Percentiles rank a stretch among this genome's conserved stretches.
These are phyloP conservation scores for Labeo rohita DNA, from an alignment of 2,113 vertebrate genomes.

Conservation along the genomic window DNA sequence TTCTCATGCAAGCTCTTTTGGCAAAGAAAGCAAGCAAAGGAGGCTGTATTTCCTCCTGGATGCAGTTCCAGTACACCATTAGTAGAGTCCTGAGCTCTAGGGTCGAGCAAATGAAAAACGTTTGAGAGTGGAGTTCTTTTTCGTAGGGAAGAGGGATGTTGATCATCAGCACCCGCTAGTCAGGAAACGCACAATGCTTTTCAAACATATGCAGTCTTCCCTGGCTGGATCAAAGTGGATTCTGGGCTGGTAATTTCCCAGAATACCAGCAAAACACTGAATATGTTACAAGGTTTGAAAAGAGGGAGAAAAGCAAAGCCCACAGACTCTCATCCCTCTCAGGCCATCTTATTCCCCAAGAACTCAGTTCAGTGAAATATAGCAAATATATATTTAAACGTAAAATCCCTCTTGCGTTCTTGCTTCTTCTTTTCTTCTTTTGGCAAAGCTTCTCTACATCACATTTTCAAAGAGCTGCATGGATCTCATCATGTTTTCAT, in stretches of 20 bases:
- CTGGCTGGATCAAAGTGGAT: constrained; percentile 3
- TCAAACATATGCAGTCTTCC: not conserved
- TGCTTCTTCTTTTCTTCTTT: not conserved
- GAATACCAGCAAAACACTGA: constrained; percentile 14
- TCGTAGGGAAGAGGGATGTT: not conserved
- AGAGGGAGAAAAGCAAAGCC: not conserved
- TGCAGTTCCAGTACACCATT: constrained; percentile 56
- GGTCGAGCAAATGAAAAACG: constrained; percentile 29
- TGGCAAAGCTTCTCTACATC: constrained; percentile 76
- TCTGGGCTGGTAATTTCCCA: not conserved
- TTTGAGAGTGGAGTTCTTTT: not conserved
- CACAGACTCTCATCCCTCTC: not conserved
- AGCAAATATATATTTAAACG: not conserved
- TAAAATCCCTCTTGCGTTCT: constrained; percentile 26
- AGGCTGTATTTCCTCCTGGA: constrained; percentile 45
- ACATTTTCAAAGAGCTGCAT: constrained; percentile 98
- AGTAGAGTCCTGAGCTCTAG: constrained; percentile 32
- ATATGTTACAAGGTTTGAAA: not conserved
- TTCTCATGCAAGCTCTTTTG: constrained; percentile 65
- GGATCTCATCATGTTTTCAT: constrained; percentile 97
- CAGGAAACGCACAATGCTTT: not conserved
- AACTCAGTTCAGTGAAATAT: not conserved
- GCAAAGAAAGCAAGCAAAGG: constrained; percentile 44
- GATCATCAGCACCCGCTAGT: not conserved
- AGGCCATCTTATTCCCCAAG: not conserved